Evolutionary conservation across 2,888 invertebrate genomes (phyloP), one percentile per base, ranked within the genome.

Genomic region (Drosophila lutescens): DNA sequence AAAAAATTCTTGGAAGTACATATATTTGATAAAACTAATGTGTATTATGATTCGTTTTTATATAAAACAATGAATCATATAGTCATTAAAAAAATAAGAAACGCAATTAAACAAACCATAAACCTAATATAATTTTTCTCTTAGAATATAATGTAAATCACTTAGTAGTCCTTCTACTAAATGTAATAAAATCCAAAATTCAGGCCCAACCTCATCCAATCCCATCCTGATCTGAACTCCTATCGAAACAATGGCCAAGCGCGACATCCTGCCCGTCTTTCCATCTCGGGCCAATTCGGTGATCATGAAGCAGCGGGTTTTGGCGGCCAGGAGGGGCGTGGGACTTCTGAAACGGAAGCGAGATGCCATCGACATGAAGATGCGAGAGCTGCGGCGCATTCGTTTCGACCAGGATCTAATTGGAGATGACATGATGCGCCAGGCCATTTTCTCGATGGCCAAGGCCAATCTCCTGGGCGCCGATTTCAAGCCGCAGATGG

Each of bases 261-360:
- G 41, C 0, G 86, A 89, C 9, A 85, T 77, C 30, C 17, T 91
- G 4, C 61, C 71, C 4, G 17, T 91, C 0, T 89, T 88, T 57
- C 90, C 91, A 6, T 91, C 91, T 0, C 84, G 90, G 1, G 89
- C 88, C 54, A 90, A 86, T 61, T 74, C 80, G 12, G 91, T 90
- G 38, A 9, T 86, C 0, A 79, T 90, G 70, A 88, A 82, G 15
- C 82, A 83, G 38, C 85, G 86, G 26, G 76, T 83, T 5, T 3
- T 53, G 4, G 79, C 84, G 2, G 91, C 90, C 1, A 73, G 77
- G n/a, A 82, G 85, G 4, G 91, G 91, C 2, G 78, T 83, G 10
- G 80, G 76, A 41, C 74, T 91, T 17, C 71, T 91, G 1, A 89
- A 89, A 20, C 80, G 90, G 0, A 91, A 90, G 51, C 82, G 89